Percentiles rank a stretch among this genome's conserved stretches.
Conservation (phyloP, 1,140 invertebrate genomes). For the Goniozus legneri region DNA sequence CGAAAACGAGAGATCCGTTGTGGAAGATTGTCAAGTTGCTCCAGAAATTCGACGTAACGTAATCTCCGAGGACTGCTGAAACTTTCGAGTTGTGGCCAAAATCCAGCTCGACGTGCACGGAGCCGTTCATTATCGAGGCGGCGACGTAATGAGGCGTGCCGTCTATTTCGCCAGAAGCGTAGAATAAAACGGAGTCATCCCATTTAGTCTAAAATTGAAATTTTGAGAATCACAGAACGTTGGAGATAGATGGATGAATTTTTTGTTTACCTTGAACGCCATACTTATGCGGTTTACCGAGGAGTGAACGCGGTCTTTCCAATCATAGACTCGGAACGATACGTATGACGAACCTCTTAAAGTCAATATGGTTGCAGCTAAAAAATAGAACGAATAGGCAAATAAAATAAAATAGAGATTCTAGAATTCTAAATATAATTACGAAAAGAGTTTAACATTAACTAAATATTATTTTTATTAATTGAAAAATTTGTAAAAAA, state of each 20-base stretch:
- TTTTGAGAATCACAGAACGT: background rate
- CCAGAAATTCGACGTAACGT: slow-evolving; percentile 75
- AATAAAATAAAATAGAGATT: too few species aligned
- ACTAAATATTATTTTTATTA: too few species aligned
- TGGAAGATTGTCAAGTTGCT: slow-evolving; percentile 87
- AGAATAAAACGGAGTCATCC: slow-evolving; percentile 83
- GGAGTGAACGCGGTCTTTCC: slow-evolving; percentile 86
- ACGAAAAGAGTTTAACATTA: too few species aligned
- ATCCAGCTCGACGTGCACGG: slow-evolving; percentile 76
- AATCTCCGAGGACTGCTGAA: slow-evolving; percentile 64
- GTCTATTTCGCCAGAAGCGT: slow-evolving; percentile 81
- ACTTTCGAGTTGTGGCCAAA: slow-evolving; percentile 73
- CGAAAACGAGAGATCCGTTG: slow-evolving; percentile 65
- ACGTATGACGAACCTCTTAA: slow-evolving; percentile 87
- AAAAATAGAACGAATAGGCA: slow-evolving; percentile 25
- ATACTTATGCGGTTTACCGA: slow-evolving; percentile 82
- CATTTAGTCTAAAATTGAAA: slow-evolving; percentile 64
- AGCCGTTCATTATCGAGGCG: slow-evolving; percentile 73
- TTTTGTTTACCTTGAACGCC: slow-evolving; percentile 74
- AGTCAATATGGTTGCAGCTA: slow-evolving; percentile 83
- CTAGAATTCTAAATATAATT: too few species aligned
- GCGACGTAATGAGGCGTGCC: slow-evolving; percentile 77
- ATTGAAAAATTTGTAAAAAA: too few species aligned
- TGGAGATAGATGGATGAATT: background rate
- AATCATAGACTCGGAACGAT: slow-evolving; percentile 87